A percentile compares a stretch with the other conserved stretches of the same genome.
These are phyloP conservation scores for Halichondria panicea DNA, from an alignment of 37 sponge, comb jelly and placozoan species.

Conservation along the genomic window DNA sequence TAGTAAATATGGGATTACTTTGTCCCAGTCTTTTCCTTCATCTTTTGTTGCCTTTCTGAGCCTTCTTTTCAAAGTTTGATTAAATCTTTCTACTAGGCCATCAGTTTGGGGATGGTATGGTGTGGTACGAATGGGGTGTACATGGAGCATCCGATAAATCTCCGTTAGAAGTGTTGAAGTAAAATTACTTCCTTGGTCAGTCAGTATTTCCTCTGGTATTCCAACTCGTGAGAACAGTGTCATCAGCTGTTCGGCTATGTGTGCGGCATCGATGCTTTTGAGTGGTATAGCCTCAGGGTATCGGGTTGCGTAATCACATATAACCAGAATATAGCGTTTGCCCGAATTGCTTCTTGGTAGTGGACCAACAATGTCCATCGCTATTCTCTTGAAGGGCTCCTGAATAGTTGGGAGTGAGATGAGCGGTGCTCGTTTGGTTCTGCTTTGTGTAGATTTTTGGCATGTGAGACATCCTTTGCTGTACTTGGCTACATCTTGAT, in stretches of 20 bases:
- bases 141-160: slow-evolving; percentile 21
- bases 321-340: slow-evolving; percentile 40
- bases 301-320: slow-evolving; percentile 67
- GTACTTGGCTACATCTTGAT: slow-evolving; percentile 28
- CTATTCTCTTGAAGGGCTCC: slow-evolving; percentile 58
- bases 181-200: slow-evolving; percentile 64
- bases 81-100: slow-evolving; percentile 50
- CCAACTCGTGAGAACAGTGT: slow-evolving; percentile 48
- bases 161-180: slow-evolving; percentile 36
- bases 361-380: slow-evolving; percentile 72
- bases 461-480: slow-evolving; percentile 43
- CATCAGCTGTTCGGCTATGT: slow-evolving; percentile 53
- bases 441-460: slow-evolving; percentile 18
- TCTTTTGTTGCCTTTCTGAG: slow-evolving; percentile 6
- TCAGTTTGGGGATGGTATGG: slow-evolving; percentile 54
- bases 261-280: slow-evolving; percentile 32
- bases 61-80: slow-evolving; percentile 43
- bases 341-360: slow-evolving; percentile 38
- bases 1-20: slow-evolving; percentile 36
- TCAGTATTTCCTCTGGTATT: slow-evolving; percentile 54
- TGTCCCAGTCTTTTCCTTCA: slow-evolving; percentile 54
- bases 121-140: slow-evolving; percentile 26
- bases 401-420: slow-evolving; percentile 49
- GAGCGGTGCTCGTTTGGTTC: slow-evolving; percentile 39
- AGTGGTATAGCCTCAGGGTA: slow-evolving; percentile 65